Evolutionary conservation across 35 echinoderm and acorn worm genomes (phyloP), one percentile per base, ranked within the genome.

Genomic region (Lytechinus variegatus): DNA sequence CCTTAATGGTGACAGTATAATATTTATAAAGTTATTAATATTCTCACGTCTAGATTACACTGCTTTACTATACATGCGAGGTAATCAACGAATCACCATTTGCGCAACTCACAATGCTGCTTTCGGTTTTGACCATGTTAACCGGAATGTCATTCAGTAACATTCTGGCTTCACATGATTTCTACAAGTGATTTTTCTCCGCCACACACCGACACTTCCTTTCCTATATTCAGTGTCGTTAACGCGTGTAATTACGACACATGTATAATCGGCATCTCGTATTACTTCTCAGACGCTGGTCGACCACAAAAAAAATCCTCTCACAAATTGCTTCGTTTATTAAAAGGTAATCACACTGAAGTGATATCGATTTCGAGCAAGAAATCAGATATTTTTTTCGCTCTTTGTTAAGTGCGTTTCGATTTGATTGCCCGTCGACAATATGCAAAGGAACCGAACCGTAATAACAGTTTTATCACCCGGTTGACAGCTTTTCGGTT

Each of bases 391-490:
- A 79, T 24, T 79, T 79, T 24, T 79, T 24, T 79, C 19, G 19
- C 66, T 79, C n/a, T 79, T 79, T 79, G 66, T 79, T 24, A 79
- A 79, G 66, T 79, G 66, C n/a, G 66, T 79, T 79, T 79, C 66
- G 66, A 79, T 79, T n/a, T 79, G 66, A 79, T 79, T 79, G 19
- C 66, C 66, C 66, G 5, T 79, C 66, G 66, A 79, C 66, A 90
- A 90, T 54, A 90, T n/a, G 28, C 52, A 90, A n/a, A 54, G 88
- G 28, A 52, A 90, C 29, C 88, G 88, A 21, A 90, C 88, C 88
- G 88, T 90, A 90, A 90, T 90, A 90, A 90, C 28, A 90, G 88
- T 90, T 90, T 90, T 90, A 90, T 90, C 88, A 8, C 88, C 88
- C 52, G 52, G 10, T 90, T 21, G 66, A 90, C 88, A 90, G 29